These are phyloP conservation scores for Chromis chromis DNA, from an alignment of 2,797 vertebrate genomes.

Conservation along the genomic window DNA sequence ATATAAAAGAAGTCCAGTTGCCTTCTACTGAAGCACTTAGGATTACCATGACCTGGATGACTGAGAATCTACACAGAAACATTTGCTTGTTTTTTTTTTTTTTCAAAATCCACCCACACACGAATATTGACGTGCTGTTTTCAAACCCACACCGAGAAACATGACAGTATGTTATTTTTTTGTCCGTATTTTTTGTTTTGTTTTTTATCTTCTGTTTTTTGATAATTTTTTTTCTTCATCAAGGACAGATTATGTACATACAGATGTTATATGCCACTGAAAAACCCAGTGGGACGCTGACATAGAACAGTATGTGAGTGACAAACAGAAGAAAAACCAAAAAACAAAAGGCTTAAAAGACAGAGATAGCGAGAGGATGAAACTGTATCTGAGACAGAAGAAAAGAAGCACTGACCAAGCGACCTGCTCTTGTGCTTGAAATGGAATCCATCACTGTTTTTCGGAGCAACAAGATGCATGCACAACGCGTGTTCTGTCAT, in stretches of 20 bases:
- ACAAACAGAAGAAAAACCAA: slow-evolving; percentile 21
- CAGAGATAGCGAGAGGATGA: slow-evolving; percentile 13
- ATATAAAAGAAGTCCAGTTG: background rate
- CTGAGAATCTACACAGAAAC: background rate
- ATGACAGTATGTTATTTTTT: slow-evolving; percentile 72
- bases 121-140: slow-evolving; percentile 84
- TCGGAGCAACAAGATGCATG: slow-evolving; percentile 68
- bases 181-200: slow-evolving; percentile 49
- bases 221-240: slow-evolving; percentile 71
- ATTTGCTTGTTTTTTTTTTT: slow-evolving; percentile 63
- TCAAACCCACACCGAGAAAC: slow-evolving; percentile 83
- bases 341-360: slow-evolving; percentile 41
- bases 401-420: slow-evolving; percentile 61
- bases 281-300: slow-evolving; percentile 62
- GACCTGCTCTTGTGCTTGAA: slow-evolving; percentile 83
- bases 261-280: slow-evolving; percentile 75
- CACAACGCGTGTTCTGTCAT: slow-evolving; percentile 66
- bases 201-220: slow-evolving; percentile 38
- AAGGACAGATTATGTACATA: slow-evolving; percentile 85
- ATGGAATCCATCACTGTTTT: slow-evolving; percentile 63
- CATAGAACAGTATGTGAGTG: slow-evolving; percentile 46
- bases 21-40: too few species aligned
- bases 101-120: slow-evolving; percentile 84
- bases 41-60: too few species aligned
- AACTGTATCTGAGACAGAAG: slow-evolving; percentile 35